Evolutionary conservation across 2,888 invertebrate genomes (phyloP).

Genomic region (Megamerina dolium): DNA sequence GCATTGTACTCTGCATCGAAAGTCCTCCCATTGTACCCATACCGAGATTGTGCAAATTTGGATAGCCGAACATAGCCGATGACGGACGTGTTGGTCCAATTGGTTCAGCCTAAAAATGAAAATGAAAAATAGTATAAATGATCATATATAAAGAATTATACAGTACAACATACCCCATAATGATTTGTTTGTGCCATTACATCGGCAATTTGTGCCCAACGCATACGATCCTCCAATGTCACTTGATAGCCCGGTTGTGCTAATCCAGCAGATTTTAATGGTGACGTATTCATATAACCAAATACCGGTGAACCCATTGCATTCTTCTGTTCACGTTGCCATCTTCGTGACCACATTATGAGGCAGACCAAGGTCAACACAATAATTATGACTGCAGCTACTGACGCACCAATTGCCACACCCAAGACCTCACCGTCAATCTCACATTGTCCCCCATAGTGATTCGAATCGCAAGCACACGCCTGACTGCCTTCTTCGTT

Average conservation of each 20-base stretch:
- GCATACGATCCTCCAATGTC: conserved; percentile 70
- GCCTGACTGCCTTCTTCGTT: conserved; percentile 54
- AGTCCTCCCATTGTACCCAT: conserved; percentile 47
- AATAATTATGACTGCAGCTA: conserved; percentile 83
- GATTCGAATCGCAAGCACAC: conserved; percentile 67
- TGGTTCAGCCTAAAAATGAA: conserved; percentile 59
- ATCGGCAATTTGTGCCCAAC: conserved; percentile 87
- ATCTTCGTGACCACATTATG: conserved; percentile 88
- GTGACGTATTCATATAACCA: conserved; percentile 75
- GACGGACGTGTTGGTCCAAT: conserved; percentile 69
- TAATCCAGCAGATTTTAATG: conserved; percentile 58
- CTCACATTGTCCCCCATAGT: conserved; percentile 83
- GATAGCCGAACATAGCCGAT: conserved; percentile 79
- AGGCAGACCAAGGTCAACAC: conserved; percentile 78
- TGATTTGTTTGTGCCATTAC: conserved; percentile 81
- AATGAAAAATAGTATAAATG: not conserved
- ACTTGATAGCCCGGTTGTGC: conserved; percentile 68
- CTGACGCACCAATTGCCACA: conserved; percentile 83
- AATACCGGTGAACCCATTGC: conserved; percentile 76
- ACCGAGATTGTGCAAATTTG: conserved; percentile 52
- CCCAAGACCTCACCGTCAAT: conserved; percentile 88
- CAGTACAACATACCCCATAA: conserved; percentile 62
- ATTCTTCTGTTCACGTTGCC: conserved; percentile 83
- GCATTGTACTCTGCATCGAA: conserved; percentile 49
- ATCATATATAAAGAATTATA: conserved; percentile 2